Base-by-base conservation (phyloP, 2,888 invertebrate species). In the Andrena trimmerana region DNA sequence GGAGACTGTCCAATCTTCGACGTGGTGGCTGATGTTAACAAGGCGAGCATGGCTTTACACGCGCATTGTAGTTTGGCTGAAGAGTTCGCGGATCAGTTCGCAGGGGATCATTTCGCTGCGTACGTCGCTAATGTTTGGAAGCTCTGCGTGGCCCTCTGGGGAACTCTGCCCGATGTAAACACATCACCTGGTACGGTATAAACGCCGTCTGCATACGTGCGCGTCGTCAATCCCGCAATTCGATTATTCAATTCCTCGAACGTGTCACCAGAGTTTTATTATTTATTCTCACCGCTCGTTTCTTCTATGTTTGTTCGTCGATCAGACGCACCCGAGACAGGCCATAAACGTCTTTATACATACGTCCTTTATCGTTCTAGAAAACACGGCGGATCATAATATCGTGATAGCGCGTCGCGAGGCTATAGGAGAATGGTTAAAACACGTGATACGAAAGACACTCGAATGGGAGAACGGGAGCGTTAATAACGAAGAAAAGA, bases 141-240 rank as follows among this genome's bases (percentile, higher is more conserved):
- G 69, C 81, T 94, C 42, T 97, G 97, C 89, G 96, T 96, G 7
- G 97, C 98, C 0, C 95, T 99, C 8, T 99, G 99, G 99, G 98
- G 97, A 1, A 96, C 96, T 62, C 65, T 86, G 16, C 50, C 78
- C 4, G 83, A 87, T 7, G 10, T 75, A 36, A 65, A 69, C 8
- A 27, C 48, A 3, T 27, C 62, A 0, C 94, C 95, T 94, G n/a
- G 92, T 92, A 90, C 8, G 20, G 0, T 5, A 42, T 42, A 42
- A 42, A 42, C 13, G 42, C 42, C 42, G 2, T 0, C 10, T 8
- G 36, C 36, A 36, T 36, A 10, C 36, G 2, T 10, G 36, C 36
- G 10, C 10, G 42, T 42, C 36, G 10, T 31, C 24, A 2, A 20
- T 13, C 42, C 13, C 13, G 42, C n/a, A 60, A 48, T 20, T 13